Evolutionary conservation across 2,888 invertebrate genomes (phyloP).

Genomic region (Drosophila austrosaltans): DNA sequence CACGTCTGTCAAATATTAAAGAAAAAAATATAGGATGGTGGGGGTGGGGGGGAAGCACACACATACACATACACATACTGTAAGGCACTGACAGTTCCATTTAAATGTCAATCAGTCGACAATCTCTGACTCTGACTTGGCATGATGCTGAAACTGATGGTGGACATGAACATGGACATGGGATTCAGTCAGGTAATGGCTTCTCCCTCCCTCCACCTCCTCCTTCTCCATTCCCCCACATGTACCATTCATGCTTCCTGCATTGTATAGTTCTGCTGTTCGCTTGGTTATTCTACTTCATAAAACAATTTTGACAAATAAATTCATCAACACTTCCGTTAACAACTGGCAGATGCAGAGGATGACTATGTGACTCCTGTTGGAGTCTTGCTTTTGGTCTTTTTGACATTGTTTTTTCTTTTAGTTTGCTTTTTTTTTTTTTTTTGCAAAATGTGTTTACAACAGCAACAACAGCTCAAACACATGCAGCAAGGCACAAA

Average conservation of each 20-base stretch:
- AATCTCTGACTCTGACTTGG: constrained; percentile 50
- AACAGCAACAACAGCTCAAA: constrained; percentile 40
- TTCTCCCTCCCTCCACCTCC: constrained; percentile 35
- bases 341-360: constrained; percentile 65
- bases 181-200: not conserved
- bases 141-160: constrained; percentile 6
- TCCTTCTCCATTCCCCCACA: not conserved
- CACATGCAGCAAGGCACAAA: constrained; percentile 34
- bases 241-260: no score
- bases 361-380: constrained; percentile 24
- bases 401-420: not conserved
- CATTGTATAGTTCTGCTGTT: not conserved
- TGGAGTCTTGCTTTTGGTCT: not conserved
- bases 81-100: constrained; percentile 65
- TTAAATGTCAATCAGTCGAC: constrained; percentile 72
- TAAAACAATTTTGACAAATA: constrained; percentile 77
- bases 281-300: constrained; percentile 6
- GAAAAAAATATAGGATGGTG: not conserved
- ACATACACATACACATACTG: constrained; percentile 27
- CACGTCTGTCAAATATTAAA: constrained; percentile 17
- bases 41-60: constrained; percentile 21
- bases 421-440: not conserved
- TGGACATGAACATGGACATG: constrained; percentile 26
- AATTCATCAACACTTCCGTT: constrained; percentile 81
- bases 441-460: constrained; percentile 31